These are phyloP conservation scores for Pocillopora damicornis DNA, from an alignment of 64 coral and sea anemone genomes.

Conservation along the genomic window DNA sequence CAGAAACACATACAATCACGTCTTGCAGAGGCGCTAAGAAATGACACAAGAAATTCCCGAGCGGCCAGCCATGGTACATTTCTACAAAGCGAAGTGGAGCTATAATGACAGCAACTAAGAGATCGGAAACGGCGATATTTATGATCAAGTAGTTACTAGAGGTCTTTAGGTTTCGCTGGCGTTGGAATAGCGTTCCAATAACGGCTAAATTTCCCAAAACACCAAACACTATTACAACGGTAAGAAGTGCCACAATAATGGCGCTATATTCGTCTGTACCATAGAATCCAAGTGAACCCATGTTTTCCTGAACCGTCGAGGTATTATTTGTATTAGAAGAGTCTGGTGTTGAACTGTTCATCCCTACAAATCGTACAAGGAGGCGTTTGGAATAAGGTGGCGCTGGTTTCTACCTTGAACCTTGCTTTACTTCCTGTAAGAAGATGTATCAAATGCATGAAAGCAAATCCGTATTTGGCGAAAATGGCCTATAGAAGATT, in stretches of 20 bases:
- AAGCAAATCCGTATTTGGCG: too few relatives aligned
- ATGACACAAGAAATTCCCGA: conserved; percentile 62
- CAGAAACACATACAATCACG: conserved; percentile 72
- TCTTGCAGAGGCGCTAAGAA: conserved; percentile 59
- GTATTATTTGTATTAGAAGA: background rate
- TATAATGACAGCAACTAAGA: conserved; percentile 55
- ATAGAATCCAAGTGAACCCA: background rate
- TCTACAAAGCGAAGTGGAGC: conserved; percentile 50
- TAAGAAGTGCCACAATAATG: background rate
- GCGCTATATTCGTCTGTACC: conserved; percentile 4
- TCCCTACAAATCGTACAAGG: too few relatives aligned
- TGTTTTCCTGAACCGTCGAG: background rate
- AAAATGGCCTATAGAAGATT: too few relatives aligned
- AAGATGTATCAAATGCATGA: too few relatives aligned
- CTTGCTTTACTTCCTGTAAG: too few relatives aligned
- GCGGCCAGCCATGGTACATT: conserved; percentile 58
- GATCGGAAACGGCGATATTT: conserved; percentile 73
- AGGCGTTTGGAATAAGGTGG: too few relatives aligned
- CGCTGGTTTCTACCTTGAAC: too few relatives aligned
- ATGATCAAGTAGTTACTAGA: conserved; percentile 78
- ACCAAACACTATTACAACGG: conserved; percentile 16
- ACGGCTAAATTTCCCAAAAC: conserved; percentile 14
- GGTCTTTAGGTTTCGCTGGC: conserved; percentile 45
- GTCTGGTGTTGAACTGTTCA: background rate
- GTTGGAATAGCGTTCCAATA: background rate